Conservation (phyloP, 2,113 vertebrate genomes). For the Bothrops jararaca region DNA sequence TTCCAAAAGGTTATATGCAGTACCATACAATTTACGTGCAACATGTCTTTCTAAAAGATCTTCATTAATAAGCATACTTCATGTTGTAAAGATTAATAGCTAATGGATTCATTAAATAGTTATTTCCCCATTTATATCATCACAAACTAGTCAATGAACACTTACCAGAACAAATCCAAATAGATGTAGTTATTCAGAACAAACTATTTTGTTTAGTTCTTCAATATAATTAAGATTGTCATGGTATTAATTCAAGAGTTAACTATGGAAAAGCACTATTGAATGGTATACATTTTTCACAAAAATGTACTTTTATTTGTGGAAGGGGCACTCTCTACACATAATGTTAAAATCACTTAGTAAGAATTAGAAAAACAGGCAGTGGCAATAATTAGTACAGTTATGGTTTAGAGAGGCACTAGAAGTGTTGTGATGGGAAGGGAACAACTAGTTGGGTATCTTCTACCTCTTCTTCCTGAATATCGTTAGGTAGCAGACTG, state of each 20-base stretch:
- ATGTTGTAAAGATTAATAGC: background rate
- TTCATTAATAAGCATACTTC: background rate
- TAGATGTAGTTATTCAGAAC: background rate
- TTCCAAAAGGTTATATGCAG: background rate
- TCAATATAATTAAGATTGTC: background rate
- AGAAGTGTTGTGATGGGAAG: slow-evolving; percentile 51
- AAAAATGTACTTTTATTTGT: background rate
- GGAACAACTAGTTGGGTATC: slow-evolving; percentile 25
- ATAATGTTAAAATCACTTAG: background rate
- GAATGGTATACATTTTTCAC: background rate
- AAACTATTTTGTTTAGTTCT: background rate
- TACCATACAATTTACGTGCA: background rate
- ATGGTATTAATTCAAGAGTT: background rate
- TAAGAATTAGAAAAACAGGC: background rate
- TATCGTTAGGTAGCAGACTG: slow-evolving; percentile 71
- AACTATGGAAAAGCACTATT: background rate
- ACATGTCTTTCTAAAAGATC: background rate
- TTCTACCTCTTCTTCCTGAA: slow-evolving; percentile 80
- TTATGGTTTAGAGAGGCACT: slow-evolving; percentile 48
- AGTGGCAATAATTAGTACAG: background rate
- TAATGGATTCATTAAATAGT: background rate
- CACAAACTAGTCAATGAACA: background rate
- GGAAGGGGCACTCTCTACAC: background rate
- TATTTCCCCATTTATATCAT: background rate
- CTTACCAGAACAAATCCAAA: background rate